Evolutionary conservation across 2,113 vertebrate genomes (phyloP).

Genomic region (Pithys albifrons): DNA sequence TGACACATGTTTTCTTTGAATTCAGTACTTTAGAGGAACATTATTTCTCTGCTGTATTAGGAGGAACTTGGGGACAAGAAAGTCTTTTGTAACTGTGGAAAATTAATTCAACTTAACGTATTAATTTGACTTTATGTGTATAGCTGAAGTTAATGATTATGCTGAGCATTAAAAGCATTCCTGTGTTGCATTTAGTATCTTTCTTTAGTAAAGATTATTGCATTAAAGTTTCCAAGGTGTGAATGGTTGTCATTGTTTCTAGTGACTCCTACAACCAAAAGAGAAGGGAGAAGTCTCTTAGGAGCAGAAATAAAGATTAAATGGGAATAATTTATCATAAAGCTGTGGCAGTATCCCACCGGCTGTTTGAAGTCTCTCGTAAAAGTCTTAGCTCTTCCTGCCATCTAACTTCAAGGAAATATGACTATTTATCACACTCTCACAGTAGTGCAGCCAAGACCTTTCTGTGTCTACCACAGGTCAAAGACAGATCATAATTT

Average conservation of each 20-base stretch:
- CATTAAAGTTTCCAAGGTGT: neutral
- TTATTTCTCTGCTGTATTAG: neutral
- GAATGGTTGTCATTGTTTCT: neutral
- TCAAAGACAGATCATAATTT: neutral
- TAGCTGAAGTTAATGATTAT: neutral
- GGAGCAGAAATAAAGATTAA: neutral
- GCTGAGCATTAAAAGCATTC: neutral
- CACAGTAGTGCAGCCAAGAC: neutral
- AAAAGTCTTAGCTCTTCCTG: neutral
- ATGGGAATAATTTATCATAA: neutral
- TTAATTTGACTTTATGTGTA: neutral
- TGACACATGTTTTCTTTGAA: neutral
- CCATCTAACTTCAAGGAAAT: neutral
- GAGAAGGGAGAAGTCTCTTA: neutral
- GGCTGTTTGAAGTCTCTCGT: neutral
- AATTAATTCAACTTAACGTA: neutral
- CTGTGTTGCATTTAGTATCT: neutral
- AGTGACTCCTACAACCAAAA: neutral
- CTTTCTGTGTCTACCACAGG: neutral
- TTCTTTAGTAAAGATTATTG: neutral
- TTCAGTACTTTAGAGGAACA: neutral
- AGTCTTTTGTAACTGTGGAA: neutral
- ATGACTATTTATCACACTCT: neutral
- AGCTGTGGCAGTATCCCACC: neutral
- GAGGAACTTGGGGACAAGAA: neutral